Evolutionary conservation across 1,140 invertebrate genomes (phyloP).

Genomic region (Drusus annulatus): DNA sequence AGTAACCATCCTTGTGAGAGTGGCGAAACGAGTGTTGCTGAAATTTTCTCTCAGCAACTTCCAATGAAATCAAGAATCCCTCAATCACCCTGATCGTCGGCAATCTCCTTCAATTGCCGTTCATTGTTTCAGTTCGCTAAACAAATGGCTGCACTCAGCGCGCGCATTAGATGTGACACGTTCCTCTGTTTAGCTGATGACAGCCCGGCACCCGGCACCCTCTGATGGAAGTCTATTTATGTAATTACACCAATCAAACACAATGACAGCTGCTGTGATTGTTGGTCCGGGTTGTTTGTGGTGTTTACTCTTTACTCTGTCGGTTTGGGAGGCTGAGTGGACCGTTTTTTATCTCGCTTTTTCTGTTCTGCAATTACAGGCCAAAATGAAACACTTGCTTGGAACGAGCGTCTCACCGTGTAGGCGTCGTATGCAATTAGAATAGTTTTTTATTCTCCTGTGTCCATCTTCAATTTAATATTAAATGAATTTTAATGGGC

Average conservation of each 20-base stretch:
- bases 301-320: conserved; percentile 37
- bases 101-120: conserved; percentile 4
- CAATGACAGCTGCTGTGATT: conserved; percentile 41
- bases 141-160: conserved; percentile 34
- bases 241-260: conserved; percentile 43
- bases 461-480: no score
- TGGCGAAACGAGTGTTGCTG: no score
- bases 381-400: conserved; percentile 5
- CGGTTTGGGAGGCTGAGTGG: conserved; percentile 24
- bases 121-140: conserved; percentile 19
- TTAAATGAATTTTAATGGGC: no score
- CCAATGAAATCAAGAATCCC: background rate
- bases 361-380: conserved; percentile 24
- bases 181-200: conserved; percentile 38
- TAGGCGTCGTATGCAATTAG: conserved; percentile 1
- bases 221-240: conserved; percentile 44
- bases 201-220: conserved; percentile 6
- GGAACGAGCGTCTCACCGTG: conserved; percentile 3
- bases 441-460: background rate
- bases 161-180: conserved; percentile 34
- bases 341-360: conserved; percentile 15
- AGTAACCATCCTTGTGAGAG: no score
- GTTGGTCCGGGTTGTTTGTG: conserved; percentile 35
- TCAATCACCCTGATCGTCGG: background rate
- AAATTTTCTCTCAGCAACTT: no score